These are phyloP conservation scores for Drosophila birchii DNA, from an alignment of 2,888 invertebrate species.

Conservation along the genomic window DNA sequence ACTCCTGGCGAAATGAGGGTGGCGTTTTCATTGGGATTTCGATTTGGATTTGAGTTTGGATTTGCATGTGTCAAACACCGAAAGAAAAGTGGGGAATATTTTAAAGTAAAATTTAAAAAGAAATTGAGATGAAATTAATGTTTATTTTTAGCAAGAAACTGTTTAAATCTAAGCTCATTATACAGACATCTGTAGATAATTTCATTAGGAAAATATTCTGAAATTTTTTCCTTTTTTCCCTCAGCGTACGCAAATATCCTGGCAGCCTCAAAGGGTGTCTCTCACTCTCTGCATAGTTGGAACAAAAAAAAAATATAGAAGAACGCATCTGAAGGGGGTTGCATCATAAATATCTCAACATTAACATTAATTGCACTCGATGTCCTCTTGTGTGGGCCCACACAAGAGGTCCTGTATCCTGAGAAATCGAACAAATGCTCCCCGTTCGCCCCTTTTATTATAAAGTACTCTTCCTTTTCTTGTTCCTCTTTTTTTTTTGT, in stretches of 20 bases:
- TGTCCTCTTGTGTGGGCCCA: conserved; percentile 83
- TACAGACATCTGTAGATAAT: no score
- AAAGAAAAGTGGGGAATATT: not conserved
- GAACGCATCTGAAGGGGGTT: conserved; percentile 61
- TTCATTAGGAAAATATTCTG: no score
- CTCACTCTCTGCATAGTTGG: not conserved
- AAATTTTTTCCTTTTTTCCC: not conserved
- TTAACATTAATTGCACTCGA: conserved; percentile 84
- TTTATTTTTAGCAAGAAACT: no score
- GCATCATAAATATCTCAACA: conserved; percentile 82
- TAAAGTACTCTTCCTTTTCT: conserved; percentile 12
- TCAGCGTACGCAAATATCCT: conserved; percentile 26
- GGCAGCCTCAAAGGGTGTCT: conserved; percentile 36
- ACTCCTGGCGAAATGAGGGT: conserved; percentile 48
- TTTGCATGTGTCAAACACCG: conserved; percentile 52
- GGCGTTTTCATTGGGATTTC: conserved; percentile 37
- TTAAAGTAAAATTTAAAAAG: not conserved
- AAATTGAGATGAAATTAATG: not conserved
- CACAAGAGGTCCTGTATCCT: conserved; percentile 69
- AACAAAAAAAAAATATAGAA: conserved; percentile 25
- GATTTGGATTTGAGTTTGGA: conserved; percentile 33
- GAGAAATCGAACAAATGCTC: conserved; percentile 75
- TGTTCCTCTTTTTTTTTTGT: conserved; percentile 35
- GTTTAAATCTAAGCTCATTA: no score
- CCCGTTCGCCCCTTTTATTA: conserved; percentile 14